Percentiles rank a stretch among this genome's conserved stretches.
Evolutionary conservation across 2,797 vertebrate genomes (phyloP).

Genomic region (Chaenodraco wilsoni): DNA sequence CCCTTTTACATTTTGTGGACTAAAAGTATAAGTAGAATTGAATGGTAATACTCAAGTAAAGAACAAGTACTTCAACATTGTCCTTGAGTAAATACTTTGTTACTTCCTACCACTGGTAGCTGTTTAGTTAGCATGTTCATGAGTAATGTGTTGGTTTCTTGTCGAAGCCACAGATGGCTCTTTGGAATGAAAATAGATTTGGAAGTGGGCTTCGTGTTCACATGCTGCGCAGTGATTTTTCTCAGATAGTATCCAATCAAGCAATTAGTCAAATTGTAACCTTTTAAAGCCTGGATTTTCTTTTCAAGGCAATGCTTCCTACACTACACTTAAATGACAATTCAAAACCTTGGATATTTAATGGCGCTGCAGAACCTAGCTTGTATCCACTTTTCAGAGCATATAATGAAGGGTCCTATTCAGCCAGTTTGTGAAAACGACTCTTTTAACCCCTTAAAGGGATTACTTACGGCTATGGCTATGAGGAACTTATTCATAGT

Average conservation of each 20-base stretch:
- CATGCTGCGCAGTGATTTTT: not conserved
- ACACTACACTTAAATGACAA: slow-evolving; percentile 18
- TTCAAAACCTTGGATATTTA: slow-evolving; percentile 7
- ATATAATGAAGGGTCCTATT: slow-evolving; percentile 19
- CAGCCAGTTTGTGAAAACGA: not conserved
- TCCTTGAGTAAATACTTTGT: too few species aligned
- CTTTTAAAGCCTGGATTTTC: slow-evolving; percentile 26
- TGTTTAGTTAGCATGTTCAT: not conserved
- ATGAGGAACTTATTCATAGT: too few species aligned
- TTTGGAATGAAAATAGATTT: not conserved
- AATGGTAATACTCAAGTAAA: too few species aligned
- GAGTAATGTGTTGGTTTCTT: not conserved
- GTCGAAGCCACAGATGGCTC: not conserved
- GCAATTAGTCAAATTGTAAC: slow-evolving; percentile 23
- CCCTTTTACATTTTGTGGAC: too few species aligned
- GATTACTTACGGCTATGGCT: too few species aligned
- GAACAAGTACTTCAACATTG: too few species aligned
- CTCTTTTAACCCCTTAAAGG: slow-evolving; percentile 1
- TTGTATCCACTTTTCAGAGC: slow-evolving; percentile 18
- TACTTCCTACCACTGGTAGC: too few species aligned
- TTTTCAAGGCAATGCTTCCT: slow-evolving; percentile 12
- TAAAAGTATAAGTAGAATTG: too few species aligned
- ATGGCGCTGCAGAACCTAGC: slow-evolving; percentile 7
- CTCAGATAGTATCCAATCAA: slow-evolving; percentile 11
- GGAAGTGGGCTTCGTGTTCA: not conserved